These are phyloP conservation scores for Eptatretus burgeri DNA, from an alignment of 2,113 vertebrate genomes.

Conservation along the genomic window DNA sequence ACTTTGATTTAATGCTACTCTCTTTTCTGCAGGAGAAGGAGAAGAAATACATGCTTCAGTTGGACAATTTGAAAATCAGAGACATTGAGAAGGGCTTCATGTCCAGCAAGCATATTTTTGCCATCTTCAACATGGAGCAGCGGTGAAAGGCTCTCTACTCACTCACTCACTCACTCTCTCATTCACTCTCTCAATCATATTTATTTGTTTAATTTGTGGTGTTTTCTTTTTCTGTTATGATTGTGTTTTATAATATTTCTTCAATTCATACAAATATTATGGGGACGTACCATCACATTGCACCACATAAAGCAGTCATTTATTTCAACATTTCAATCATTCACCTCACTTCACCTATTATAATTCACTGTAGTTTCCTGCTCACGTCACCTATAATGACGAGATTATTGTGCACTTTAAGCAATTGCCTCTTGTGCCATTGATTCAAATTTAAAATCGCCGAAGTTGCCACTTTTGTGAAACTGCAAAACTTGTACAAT, in stretches of 20 bases:
- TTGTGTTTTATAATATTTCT: no score
- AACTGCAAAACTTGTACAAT: background rate
- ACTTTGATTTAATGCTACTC: background rate
- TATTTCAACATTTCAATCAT: no score
- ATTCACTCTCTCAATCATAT: no score
- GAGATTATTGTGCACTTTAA: background rate
- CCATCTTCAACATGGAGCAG: slow-evolving; percentile 80
- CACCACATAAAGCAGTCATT: no score
- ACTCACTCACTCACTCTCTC: no score
- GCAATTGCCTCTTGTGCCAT: background rate
- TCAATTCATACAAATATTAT: no score
- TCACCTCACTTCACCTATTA: no score
- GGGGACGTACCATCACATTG: no score
- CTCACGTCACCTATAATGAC: no score
- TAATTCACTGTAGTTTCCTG: no score
- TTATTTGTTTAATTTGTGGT: no score
- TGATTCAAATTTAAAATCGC: background rate
- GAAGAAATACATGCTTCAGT: slow-evolving; percentile 85
- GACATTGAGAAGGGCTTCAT: slow-evolving; percentile 89
- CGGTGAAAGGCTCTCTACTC: slow-evolving; percentile 23
- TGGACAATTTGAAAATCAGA: slow-evolving; percentile 71
- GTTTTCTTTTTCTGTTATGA: no score
- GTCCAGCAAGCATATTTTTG: slow-evolving; percentile 75
- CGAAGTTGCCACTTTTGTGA: background rate
- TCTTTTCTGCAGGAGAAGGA: slow-evolving; percentile 44